Evolutionary conservation across 2,113 vertebrate species (phyloP), one percentile per base, ranked within the genome.

Genomic region (Monopterus albus): DNA sequence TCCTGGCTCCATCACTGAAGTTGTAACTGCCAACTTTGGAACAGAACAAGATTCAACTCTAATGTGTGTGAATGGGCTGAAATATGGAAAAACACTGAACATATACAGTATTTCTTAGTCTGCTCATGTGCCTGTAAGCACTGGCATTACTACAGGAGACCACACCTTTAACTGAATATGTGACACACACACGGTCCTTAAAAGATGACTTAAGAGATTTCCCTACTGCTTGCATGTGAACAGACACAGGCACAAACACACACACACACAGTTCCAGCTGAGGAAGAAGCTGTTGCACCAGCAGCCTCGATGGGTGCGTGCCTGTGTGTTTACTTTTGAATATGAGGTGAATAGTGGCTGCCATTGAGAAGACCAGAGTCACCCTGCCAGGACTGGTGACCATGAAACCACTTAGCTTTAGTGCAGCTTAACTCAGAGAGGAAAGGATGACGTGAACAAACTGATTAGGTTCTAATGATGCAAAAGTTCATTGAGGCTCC

Each of bases 271-370:
- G 66, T 31, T 71, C 42, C 62, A 73, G 62, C 65, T 28, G 57
- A 80, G 61, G 73, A 89, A 83, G 85, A 91, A 89, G 72, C 84
- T 75, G 79, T 64, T 69, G 53, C 59, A 53, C 79, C 72, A 86
- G 77, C 79, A 72, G 71, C 60, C 76, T 88, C 56, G n/a, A 56
- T 62, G 76, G 66, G 78, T 79, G 85, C 35, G 7, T 72, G 85
- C 45, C 68, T 59, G 69, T 4, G 57, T 92, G 91, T 93, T 94
- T 93, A 93, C 89, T 88, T 92, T 92, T 91, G 81, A 93, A 93
- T 90, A 79, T 75, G 77, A 91, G 82, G 72, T 87, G 82, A 87
- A 93, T 88, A 92, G 86, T 86, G 72, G 86, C 83, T 80, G 72
- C 87, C 77, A 88, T 87, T 91, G 87, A 92, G 79, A 71, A 52